Conservation (phyloP, 2,113 vertebrate species). For the Lepus americanus region DNA sequence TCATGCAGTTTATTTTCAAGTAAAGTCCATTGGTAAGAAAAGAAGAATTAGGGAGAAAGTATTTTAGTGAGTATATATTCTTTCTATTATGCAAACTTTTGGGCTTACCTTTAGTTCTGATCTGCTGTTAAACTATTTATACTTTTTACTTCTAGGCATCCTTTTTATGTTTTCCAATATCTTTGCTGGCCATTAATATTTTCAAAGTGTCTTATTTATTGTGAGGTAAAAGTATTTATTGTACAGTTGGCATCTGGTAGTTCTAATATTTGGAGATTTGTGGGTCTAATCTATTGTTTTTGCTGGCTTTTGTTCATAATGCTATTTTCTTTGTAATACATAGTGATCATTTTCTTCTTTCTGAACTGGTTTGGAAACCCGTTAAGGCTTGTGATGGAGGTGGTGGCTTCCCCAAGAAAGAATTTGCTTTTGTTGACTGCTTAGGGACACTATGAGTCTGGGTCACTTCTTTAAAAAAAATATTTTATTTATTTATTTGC, state of each 20-base stretch:
- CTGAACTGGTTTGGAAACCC: not conserved
- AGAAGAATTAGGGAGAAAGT: not conserved
- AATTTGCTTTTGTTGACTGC: not conserved
- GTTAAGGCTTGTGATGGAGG: not conserved
- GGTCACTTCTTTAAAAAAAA: too few species aligned
- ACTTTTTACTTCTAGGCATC: not conserved
- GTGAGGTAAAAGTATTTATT: not conserved
- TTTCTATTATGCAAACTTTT: conserved; percentile 1
- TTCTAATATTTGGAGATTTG: not conserved
- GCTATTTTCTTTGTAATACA: not conserved
- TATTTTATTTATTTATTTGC: too few species aligned
- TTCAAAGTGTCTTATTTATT: conserved; percentile 34
- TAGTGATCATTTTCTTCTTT: not conserved
- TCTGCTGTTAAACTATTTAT: not conserved
- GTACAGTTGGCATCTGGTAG: not conserved
- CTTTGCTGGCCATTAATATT: not conserved
- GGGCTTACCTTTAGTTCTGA: not conserved
- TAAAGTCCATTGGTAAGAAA: not conserved
- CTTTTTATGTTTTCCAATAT: conserved; percentile 1
- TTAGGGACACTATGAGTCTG: not conserved
- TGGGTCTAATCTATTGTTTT: not conserved
- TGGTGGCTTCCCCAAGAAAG: not conserved
- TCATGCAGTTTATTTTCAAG: not conserved
- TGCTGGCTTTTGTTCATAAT: not conserved
- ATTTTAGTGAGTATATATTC: not conserved